These are phyloP conservation scores for Chiloscyllium punctatum DNA, from an alignment of 2,797 vertebrate species.

Conservation along the genomic window DNA sequence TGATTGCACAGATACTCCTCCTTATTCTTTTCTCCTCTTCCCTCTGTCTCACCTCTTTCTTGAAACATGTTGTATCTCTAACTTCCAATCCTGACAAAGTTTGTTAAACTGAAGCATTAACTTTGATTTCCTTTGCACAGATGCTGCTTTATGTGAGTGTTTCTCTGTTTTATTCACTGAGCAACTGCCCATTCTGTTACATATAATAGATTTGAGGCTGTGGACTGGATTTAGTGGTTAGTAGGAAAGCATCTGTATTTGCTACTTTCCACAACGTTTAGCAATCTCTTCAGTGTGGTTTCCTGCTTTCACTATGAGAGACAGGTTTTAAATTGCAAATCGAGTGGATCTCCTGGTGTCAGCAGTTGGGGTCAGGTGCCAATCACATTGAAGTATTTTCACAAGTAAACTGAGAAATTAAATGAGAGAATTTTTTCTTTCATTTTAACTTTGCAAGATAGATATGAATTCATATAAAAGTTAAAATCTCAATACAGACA, in stretches of 20 bases:
- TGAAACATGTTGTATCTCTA: background rate
- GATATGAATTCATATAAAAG: too few species aligned
- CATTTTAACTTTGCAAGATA: too few species aligned
- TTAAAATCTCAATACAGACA: too few species aligned
- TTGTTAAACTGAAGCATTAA: background rate
- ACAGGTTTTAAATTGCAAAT: too few species aligned
- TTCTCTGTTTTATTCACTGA: background rate
- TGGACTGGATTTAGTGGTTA: background rate
- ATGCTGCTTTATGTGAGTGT: background rate
- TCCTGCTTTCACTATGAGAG: too few species aligned
- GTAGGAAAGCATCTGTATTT: background rate
- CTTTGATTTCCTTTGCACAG: background rate
- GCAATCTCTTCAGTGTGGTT: too few species aligned
- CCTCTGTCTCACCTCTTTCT: background rate
- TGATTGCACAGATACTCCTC: background rate
- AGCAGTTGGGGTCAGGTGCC: too few species aligned
- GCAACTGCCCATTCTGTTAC: background rate
- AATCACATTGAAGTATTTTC: too few species aligned
- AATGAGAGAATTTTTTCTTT: too few species aligned
- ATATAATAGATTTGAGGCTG: background rate
- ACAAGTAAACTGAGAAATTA: too few species aligned
- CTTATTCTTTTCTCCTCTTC: background rate
- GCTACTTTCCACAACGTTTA: background rate
- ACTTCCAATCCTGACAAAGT: background rate
- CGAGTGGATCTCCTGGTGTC: too few species aligned